Conservation (phyloP, 2,113 vertebrate genomes). For the Corythornis madagascariensis region DNA sequence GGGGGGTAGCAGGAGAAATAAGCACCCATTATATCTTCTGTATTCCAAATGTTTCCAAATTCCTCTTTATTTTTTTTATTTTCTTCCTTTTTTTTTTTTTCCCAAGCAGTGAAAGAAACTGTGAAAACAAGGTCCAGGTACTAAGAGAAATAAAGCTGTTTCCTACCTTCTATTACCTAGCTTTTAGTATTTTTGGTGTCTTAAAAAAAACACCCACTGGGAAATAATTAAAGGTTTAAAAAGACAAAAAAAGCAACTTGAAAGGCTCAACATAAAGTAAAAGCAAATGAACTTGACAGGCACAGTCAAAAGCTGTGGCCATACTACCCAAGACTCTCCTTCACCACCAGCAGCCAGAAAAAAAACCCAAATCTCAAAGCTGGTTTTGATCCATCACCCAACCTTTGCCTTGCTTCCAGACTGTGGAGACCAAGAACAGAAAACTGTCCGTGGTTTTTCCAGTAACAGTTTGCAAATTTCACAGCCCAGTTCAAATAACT, state of each 20-base stretch:
- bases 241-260: not conserved
- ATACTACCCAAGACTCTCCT: not conserved
- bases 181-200: not conserved
- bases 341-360: not conserved
- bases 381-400: not conserved
- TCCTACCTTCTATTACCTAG: not conserved
- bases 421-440: not conserved
- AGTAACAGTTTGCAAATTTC: not conserved
- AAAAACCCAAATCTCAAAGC: not conserved
- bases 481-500: slow-evolving; percentile 19
- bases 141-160: not conserved
- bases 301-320: not conserved
- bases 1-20: not conserved
- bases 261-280: not conserved
- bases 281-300: not conserved
- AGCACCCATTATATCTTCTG: not conserved
- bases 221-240: not conserved
- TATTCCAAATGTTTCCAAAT: not conserved
- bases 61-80: not conserved
- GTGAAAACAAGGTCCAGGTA: not conserved
- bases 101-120: not conserved
- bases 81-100: not conserved
- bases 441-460: not conserved
- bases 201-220: not conserved
- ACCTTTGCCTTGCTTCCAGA: not conserved